Conservation (phyloP, 2,113 vertebrate species). For the Takifugu bimaculatus region DNA sequence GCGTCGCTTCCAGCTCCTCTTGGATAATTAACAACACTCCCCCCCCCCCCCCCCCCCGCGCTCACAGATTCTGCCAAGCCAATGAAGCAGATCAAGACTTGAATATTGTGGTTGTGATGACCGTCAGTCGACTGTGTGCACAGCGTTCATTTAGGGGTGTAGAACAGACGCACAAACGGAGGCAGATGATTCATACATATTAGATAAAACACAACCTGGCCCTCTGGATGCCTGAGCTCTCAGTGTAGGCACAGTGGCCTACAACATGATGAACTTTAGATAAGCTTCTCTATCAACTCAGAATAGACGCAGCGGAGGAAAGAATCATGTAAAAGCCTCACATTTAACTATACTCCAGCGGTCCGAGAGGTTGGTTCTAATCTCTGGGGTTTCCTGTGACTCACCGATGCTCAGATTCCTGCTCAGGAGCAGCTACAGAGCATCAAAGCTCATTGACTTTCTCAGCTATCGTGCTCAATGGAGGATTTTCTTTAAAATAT, state of each 20-base stretch:
- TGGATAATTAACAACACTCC: constrained; percentile 48
- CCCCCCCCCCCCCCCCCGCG: not conserved
- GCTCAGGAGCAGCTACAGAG: constrained; percentile 16
- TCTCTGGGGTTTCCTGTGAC: constrained; percentile 30
- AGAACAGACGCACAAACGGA: not conserved
- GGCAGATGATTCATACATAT: constrained; percentile 12
- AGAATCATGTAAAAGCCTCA: constrained; percentile 13
- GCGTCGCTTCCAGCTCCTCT: constrained; percentile 21
- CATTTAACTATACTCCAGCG: constrained; percentile 25
- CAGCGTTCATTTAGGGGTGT: constrained; percentile 21
- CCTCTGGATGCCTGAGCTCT: not conserved
- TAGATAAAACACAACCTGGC: constrained; percentile 9
- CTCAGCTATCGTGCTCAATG: constrained; percentile 26
- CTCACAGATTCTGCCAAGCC: not conserved
- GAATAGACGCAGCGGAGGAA: not conserved
- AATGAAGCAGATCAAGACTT: constrained; percentile 29
- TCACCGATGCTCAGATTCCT: constrained; percentile 32
- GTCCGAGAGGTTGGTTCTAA: constrained; percentile 15
- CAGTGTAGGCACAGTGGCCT: constrained; percentile 14
- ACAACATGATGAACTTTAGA: constrained; percentile 27
- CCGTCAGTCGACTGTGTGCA: constrained; percentile 20
- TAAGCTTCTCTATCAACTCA: constrained; percentile 9
- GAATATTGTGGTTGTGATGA: constrained; percentile 46
- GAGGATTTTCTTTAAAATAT: constrained; percentile 67
- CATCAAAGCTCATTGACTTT: constrained; percentile 37